phyloP scores from a whole-genome alignment of 2,797 vertebrate species.

The Amazona finschi region DNA sequence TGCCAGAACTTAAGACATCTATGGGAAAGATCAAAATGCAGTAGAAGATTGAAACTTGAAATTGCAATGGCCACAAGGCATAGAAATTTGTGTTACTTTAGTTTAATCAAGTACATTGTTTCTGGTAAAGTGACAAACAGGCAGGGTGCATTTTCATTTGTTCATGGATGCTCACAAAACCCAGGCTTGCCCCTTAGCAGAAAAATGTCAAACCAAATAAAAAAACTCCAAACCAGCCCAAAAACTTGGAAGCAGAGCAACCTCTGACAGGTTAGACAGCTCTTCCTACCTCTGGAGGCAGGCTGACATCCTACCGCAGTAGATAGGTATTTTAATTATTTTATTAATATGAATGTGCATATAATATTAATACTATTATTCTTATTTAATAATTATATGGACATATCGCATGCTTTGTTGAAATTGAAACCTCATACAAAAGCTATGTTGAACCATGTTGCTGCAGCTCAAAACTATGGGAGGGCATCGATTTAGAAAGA shows the following conservation, averaged over 20 bases:
- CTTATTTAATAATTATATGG: not conserved
- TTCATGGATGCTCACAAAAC: not conserved
- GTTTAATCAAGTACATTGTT: not conserved
- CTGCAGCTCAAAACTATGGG: not conserved
- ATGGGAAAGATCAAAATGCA: not conserved
- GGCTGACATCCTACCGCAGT: not conserved
- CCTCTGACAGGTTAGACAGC: not conserved
- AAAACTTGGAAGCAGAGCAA: not conserved
- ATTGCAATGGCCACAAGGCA: not conserved
- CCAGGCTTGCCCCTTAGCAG: not conserved
- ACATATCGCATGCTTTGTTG: not conserved
- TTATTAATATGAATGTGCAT: not conserved
- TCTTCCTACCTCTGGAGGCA: not conserved
- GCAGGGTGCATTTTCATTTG: not conserved
- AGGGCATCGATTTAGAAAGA: not conserved
- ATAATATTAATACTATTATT: not conserved
- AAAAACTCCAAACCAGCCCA: not conserved
- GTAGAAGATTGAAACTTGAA: not conserved
- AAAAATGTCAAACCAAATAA: not conserved
- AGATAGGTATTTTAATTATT: not conserved
- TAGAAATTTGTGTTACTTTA: not conserved
- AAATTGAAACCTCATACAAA: not conserved
- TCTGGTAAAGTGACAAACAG: not conserved
- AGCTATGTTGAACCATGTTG: accelerated
- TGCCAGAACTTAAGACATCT: not conserved